Base-by-base conservation (phyloP, 2,113 vertebrate species). In the Corythornis cristatus region DNA sequence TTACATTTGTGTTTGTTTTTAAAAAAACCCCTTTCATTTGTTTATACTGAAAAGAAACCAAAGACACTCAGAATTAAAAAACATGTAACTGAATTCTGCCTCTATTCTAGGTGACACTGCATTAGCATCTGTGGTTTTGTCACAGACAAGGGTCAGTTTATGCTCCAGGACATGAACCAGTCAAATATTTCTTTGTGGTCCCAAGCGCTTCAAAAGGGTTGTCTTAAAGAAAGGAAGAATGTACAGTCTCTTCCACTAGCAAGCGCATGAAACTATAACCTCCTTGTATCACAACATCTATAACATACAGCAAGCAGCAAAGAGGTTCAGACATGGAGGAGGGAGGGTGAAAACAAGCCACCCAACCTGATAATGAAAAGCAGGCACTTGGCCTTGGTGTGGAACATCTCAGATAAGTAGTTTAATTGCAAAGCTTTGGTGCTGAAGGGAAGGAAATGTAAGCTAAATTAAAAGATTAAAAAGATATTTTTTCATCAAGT, bases 401-500 rank as follows among this genome's bases (percentile, higher is more conserved):
- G 92, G 90, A 92, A 79, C 78, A 91, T 86, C 84, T 89, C 86
- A 94, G 96, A 94, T 95, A 96, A 97, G 84, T 95, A 95, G 89
- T 95, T 95, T 97, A 96, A 96, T 97, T 97, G 94, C 93, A 93
- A 95, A 81, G 58, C 35, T 61, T 58, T 93, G 48, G 85, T 92
- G 82, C 91, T 83, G 75, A 82, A 95, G 79, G 90, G 88, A 95
- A 88, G 94, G 88, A 93, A 96, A 96, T 96, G 93, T 94, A 92
- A 95, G 88, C 88, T 95, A 97, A 97, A 97, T 97, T 95, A 97
- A 97, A 97, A 97, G 95, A 97, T 95, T 97, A 93, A 91, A 96
- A 95, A 93, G 93, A 96, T 95, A 95, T 95, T 96, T 96, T 95
- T 95, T 93, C 93, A 96, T 96, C 93, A 88, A 96, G 93, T 93